These are phyloP conservation scores for Valencia hispanica DNA, from an alignment of 2,797 vertebrate genomes.

Conservation along the genomic window DNA sequence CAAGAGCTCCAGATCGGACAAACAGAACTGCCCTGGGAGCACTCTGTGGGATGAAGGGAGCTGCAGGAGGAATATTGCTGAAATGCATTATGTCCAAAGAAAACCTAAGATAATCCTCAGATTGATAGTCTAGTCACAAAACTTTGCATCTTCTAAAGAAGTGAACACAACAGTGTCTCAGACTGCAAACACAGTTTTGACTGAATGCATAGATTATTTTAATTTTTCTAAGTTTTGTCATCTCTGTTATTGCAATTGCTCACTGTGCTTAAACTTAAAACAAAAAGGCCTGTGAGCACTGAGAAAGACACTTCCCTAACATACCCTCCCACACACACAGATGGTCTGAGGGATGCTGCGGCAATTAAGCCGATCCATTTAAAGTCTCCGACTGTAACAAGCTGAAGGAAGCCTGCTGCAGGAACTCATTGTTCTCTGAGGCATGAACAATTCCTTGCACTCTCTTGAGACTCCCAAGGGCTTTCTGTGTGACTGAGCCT, in stretches of 20 bases:
- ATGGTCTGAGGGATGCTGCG: conserved; percentile 61
- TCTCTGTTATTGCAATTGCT: conserved; percentile 2
- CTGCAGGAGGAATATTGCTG: conserved; percentile 20
- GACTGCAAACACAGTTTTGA: conserved; percentile 51
- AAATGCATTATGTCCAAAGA: conserved; percentile 28
- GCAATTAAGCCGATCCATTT: conserved; percentile 66
- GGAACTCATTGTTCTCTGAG: conserved; percentile 51
- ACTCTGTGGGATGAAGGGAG: background rate
- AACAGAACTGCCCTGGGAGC: conserved; percentile 18
- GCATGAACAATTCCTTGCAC: conserved; percentile 39
- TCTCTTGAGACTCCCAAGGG: conserved; percentile 37
- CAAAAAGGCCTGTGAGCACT: background rate
- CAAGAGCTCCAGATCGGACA: conserved; percentile 41
- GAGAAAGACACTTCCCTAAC: conserved; percentile 39
- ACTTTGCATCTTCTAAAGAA: conserved; percentile 29
- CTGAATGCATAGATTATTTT: conserved; percentile 57
- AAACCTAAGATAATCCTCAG: conserved; percentile 46
- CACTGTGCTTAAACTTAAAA: conserved; percentile 22
- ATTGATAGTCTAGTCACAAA: conserved; percentile 52
- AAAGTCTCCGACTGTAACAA: conserved; percentile 59
- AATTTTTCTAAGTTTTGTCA: conserved; percentile 43
- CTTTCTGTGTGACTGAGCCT: conserved; percentile 56
- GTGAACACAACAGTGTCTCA: conserved; percentile 30
- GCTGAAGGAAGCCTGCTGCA: conserved; percentile 45
- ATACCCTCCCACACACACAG: conserved; percentile 57